Conservation (phyloP, 2,888 invertebrate species). For the Troides helena region DNA sequence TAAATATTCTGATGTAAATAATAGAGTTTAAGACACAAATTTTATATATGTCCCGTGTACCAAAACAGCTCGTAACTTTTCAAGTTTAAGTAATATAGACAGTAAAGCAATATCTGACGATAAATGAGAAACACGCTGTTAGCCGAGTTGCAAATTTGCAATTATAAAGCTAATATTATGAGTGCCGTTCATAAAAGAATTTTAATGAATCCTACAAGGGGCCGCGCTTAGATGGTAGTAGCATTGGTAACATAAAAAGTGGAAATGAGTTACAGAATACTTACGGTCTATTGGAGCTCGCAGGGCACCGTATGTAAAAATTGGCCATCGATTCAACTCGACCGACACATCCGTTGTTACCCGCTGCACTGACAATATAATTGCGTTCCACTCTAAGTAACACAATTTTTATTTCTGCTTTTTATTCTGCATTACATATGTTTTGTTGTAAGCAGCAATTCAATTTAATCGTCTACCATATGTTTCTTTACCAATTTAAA, state of each 20-base stretch:
- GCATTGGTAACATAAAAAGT: too few species aligned
- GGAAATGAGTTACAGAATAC: neutral
- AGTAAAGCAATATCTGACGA: too few species aligned
- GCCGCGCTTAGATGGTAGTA: too few species aligned
- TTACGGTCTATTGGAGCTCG: conserved; percentile 30
- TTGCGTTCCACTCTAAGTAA: conserved; percentile 27
- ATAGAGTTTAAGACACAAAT: neutral
- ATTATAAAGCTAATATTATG: too few species aligned
- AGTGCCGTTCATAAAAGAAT: too few species aligned
- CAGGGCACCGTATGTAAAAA: conserved; percentile 30
- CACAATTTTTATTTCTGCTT: conserved; percentile 21
- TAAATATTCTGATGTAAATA: neutral
- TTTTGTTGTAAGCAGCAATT: conserved; percentile 5
- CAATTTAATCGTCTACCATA: conserved; percentile 10
- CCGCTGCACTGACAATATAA: conserved; percentile 26
- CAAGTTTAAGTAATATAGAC: too few species aligned
- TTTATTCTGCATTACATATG: conserved; percentile 11
- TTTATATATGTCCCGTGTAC: too few species aligned
- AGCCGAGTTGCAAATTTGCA: too few species aligned
- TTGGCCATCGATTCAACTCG: conserved; percentile 24
- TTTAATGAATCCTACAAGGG: too few species aligned
- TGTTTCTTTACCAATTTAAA: conserved; percentile 16
- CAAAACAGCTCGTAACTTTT: too few species aligned
- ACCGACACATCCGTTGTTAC: conserved; percentile 29
- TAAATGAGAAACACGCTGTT: too few species aligned